Percentiles rank a stretch among this genome's conserved stretches.
Conservation (phyloP, 2,797 vertebrate genomes). For the Psittacula derbiana region DNA sequence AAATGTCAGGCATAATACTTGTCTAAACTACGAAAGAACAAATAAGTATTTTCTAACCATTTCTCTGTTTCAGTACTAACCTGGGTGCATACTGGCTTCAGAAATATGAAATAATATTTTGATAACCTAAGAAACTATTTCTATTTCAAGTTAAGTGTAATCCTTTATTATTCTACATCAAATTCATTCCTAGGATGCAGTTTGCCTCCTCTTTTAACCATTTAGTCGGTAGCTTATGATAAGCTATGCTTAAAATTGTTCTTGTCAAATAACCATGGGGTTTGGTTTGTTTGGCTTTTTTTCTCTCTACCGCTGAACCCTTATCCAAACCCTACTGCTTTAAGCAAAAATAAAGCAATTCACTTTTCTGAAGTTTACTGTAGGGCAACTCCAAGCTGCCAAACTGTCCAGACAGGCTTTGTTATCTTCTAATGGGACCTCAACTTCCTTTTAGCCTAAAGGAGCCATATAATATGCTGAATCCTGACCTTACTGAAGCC, state of each 20-base stretch:
- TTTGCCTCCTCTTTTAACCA: not conserved
- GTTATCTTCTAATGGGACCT: not conserved
- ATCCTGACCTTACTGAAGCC: not conserved
- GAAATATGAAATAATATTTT: constrained; percentile 54
- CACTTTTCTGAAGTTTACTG: not conserved
- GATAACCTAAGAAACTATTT: constrained; percentile 46
- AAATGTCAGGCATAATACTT: not conserved
- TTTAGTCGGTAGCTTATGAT: not conserved
- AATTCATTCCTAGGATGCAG: not conserved
- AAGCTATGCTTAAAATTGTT: not conserved
- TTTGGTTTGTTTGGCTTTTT: not conserved
- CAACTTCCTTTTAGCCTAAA: not conserved
- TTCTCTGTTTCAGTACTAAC: not conserved
- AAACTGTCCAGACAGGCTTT: not conserved
- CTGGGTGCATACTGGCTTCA: not conserved
- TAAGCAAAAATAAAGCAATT: not conserved
- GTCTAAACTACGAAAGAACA: not conserved
- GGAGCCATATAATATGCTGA: not conserved
- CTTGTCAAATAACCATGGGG: not conserved
- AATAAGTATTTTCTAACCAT: not conserved
- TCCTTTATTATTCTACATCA: not conserved
- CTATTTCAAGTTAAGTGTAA: not conserved
- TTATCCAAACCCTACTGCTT: not conserved
- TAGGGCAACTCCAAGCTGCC: not conserved
- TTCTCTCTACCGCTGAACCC: not conserved